Conservation (phyloP, 2,888 invertebrate genomes). For the Eledona agricola region DNA sequence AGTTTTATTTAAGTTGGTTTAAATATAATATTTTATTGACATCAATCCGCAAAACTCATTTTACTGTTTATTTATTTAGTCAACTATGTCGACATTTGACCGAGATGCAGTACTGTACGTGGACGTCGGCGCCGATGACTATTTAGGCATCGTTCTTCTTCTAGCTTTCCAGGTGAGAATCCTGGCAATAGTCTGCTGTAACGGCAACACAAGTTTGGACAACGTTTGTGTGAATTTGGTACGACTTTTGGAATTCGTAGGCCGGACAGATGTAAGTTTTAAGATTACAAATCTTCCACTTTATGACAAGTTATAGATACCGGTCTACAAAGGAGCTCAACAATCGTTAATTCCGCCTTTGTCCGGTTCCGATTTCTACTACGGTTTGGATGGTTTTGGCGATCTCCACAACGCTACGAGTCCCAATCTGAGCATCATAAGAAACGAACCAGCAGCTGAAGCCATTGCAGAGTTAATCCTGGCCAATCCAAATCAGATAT, state of each 20-base stretch:
- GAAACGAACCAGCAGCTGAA: constrained; percentile 63
- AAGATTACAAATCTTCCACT: background rate
- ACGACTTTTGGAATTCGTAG: background rate
- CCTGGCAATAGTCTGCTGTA: background rate
- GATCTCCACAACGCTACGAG: constrained; percentile 65
- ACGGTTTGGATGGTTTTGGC: constrained; percentile 78
- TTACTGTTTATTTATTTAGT: too few relatives aligned
- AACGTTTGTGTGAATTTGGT: background rate
- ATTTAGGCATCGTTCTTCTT: background rate
- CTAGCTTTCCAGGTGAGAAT: background rate
- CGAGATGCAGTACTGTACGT: too few relatives aligned
- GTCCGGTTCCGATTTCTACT: constrained; percentile 62
- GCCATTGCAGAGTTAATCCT: constrained; percentile 70
- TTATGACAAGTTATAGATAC: constrained; percentile 65
- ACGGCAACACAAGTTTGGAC: background rate
- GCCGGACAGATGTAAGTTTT: background rate
- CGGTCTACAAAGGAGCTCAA: constrained; percentile 73
- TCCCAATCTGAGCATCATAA: constrained; percentile 47
- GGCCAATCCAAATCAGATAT: constrained; percentile 66
- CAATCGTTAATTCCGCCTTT: constrained; percentile 63
- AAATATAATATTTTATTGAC: too few relatives aligned
- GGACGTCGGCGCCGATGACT: background rate
- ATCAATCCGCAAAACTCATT: too few relatives aligned
- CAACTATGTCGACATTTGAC: too few relatives aligned
- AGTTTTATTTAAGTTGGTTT: too few relatives aligned